These are phyloP conservation scores for Myotis lucifugus DNA, from an alignment of 2,113 vertebrate genomes.

Conservation along the genomic window DNA sequence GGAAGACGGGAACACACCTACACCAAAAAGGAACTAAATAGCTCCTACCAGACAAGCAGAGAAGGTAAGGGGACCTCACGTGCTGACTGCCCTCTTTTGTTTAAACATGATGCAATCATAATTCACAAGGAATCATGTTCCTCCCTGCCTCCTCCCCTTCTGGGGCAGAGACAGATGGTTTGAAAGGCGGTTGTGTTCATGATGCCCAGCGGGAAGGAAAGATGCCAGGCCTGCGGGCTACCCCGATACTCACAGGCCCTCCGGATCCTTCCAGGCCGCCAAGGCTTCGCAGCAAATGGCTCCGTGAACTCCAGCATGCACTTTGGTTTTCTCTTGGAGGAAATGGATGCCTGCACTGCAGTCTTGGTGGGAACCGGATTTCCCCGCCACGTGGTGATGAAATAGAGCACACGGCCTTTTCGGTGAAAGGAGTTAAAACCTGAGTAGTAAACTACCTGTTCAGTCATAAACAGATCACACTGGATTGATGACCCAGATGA, in stretches of 20 bases:
- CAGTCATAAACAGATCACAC: not conserved
- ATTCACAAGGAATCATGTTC: not conserved
- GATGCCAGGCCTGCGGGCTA: not conserved
- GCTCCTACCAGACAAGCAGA: not conserved
- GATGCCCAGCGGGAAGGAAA: not conserved
- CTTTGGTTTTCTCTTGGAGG: conserved; percentile 4
- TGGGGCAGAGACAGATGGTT: not conserved
- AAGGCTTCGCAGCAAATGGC: not conserved
- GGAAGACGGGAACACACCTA: not conserved
- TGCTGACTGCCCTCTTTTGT: not conserved
- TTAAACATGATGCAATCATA: not conserved
- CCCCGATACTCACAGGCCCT: not conserved
- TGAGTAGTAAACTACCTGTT: conserved; percentile 19
- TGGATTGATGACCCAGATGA: not conserved
- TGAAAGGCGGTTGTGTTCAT: not conserved
- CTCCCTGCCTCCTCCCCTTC: not conserved
- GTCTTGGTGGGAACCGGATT: not conserved
- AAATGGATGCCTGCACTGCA: not conserved
- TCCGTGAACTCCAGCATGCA: not conserved
- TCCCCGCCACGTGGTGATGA: not conserved
- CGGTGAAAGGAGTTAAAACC: not conserved
- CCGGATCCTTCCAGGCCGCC: not conserved
- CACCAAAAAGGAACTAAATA: not conserved
- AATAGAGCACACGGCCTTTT: conserved; percentile 23
- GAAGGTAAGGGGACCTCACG: not conserved